Base-by-base conservation (phyloP, 2,888 invertebrate genomes). In the Ligdia adustata region DNA sequence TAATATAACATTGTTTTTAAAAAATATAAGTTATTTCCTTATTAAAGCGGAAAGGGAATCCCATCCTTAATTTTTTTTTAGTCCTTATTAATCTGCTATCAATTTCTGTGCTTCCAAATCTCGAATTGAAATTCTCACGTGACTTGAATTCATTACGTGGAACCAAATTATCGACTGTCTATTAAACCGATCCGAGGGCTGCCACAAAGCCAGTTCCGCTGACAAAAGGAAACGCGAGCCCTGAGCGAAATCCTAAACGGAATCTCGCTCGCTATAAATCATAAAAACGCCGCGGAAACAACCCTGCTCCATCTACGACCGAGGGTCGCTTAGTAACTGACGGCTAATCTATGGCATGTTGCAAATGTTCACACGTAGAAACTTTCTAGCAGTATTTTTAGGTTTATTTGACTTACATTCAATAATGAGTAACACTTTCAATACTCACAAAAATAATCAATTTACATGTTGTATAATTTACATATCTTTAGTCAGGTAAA, bases 191-290 rank as follows among this genome's bases (percentile, higher is more conserved):
- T 57, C 42, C 28, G n/a, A 51, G 77, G 75, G 76, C 58, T 78
- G 71, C 70, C 79, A 73, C 74, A 72, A 72, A 70, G 66, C 67
- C 69, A 62, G 65, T 64, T 63, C 61, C 54, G 53, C 59, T 65
- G 68, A 74, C 74, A 70, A 75, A 71, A 75, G 76, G 77, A 75
- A 75, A 72, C 72, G 64, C 62, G 62, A 68, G 57, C 68, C 69
- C 64, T 60, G 59, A 60, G 69, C 69, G 66, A 74, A 80, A 80
- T 82, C 69, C 67, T 61, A 57, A 60, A 67, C 70, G 69, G 73
- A 81, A 81, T 83, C 82, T 79, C 71, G 60, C 64, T 60, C 52
- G 60, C 69, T 60, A 83, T 83, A 82, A 82, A 83, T 83, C 82
- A 83, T 75, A 49, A 22, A 64, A 60, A 58, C 62, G 58, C 55